Conservation (phyloP, 2,113 vertebrate species). For the Oncorhynchus nerka region DNA sequence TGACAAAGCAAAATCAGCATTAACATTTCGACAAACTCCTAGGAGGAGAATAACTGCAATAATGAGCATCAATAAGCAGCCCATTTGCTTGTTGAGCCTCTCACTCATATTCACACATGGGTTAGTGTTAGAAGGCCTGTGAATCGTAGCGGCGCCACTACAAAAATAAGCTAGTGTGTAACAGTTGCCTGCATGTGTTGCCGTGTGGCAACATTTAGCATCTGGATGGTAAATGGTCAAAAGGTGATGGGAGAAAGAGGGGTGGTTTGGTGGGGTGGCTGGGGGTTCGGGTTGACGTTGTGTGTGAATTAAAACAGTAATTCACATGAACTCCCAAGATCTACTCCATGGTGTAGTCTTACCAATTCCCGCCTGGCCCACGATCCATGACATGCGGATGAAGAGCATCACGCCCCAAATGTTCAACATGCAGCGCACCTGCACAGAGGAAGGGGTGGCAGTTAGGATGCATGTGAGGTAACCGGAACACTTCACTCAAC, state of each 20-base stretch:
- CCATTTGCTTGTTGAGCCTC: conserved; percentile 2
- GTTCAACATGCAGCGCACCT: conserved; percentile 77
- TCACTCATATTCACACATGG: not conserved
- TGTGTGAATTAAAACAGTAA: conserved; percentile 34
- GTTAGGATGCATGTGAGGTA: conserved; percentile 10
- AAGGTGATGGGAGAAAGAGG: conserved; percentile 2
- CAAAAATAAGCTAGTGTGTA: conserved; percentile 6
- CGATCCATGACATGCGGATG: conserved; percentile 73
- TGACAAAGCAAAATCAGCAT: not conserved
- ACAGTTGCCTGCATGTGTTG: conserved; percentile 34
- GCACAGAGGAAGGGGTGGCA: conserved; percentile 33
- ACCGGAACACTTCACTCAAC: not conserved
- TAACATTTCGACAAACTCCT: not conserved
- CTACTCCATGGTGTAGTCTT: conserved; percentile 34
- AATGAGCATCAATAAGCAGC: not conserved
- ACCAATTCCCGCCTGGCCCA: conserved; percentile 72
- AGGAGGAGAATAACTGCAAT: not conserved
- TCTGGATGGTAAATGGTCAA: conserved; percentile 35
- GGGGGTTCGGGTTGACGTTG: conserved; percentile 24
- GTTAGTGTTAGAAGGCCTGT: not conserved
- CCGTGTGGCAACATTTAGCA: conserved; percentile 55
- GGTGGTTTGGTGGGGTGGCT: not conserved
- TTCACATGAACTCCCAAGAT: conserved; percentile 13
- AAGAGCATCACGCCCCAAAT: conserved; percentile 77
- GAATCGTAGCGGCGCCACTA: conserved; percentile 11